phyloP scores from a whole-genome alignment of 2,113 vertebrate genomes.

The Physeter macrocephalus region DNA sequence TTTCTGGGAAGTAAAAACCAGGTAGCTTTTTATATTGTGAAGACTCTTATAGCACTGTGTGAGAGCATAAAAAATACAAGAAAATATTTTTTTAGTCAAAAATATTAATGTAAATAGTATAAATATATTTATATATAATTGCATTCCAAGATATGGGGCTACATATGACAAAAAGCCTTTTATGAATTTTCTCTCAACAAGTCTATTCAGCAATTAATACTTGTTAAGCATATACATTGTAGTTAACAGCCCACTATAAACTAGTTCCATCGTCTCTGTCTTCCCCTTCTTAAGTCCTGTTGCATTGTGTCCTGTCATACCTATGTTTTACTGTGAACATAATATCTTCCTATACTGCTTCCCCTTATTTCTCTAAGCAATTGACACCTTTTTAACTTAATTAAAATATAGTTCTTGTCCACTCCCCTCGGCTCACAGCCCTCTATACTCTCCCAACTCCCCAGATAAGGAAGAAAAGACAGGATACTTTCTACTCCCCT shows the following conservation, averaged over 20 bases:
- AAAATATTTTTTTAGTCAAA: background rate
- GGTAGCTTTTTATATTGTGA: background rate
- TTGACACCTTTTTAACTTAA: background rate
- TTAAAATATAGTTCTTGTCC: background rate
- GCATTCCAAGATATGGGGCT: background rate
- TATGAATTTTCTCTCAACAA: background rate
- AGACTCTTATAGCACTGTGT: background rate
- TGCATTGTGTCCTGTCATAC: too few relatives aligned
- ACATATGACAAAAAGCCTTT: background rate
- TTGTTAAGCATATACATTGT: background rate
- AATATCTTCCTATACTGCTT: background rate
- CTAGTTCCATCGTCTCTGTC: background rate
- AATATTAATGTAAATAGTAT: background rate
- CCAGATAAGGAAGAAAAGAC: background rate
- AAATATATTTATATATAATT: background rate
- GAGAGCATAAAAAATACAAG: background rate
- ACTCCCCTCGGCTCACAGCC: background rate
- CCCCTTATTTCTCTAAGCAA: background rate
- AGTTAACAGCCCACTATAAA: background rate
- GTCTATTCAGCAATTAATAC: background rate
- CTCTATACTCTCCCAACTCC: background rate
- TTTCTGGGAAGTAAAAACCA: slow-evolving; percentile 1
- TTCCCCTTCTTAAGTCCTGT: background rate
- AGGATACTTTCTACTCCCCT: background rate
- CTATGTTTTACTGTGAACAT: background rate